Percentiles rank a stretch among this genome's conserved stretches.
These are phyloP conservation scores for Mactromeris polynyma DNA, from an alignment of 2,888 invertebrate species.

Conservation along the genomic window DNA sequence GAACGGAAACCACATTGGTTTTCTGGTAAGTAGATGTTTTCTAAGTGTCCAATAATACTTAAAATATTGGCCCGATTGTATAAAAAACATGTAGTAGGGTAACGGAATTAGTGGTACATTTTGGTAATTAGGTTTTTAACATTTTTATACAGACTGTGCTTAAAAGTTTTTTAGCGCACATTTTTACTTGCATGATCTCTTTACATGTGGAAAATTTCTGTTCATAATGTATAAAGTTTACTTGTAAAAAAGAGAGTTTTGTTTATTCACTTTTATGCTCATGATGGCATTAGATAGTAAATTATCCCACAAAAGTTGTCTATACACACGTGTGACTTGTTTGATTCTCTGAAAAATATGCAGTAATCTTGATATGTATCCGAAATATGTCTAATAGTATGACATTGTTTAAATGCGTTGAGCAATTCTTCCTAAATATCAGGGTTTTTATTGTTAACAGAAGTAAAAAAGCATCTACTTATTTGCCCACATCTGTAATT, in stretches of 20 bases:
- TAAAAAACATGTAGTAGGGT: conserved; percentile 36
- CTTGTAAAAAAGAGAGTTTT: not conserved
- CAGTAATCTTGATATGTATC: too few relatives aligned
- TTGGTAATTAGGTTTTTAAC: conserved; percentile 35
- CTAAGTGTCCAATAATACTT: too few relatives aligned
- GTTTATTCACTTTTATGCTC: not conserved
- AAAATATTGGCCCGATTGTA: not conserved
- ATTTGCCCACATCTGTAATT: too few relatives aligned
- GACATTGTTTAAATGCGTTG: too few relatives aligned
- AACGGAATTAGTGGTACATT: conserved; percentile 18
- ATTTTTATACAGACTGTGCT: conserved; percentile 32
- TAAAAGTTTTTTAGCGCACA: conserved; percentile 31
- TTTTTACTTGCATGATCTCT: conserved; percentile 44
- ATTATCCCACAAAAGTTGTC: not conserved
- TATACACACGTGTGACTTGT: too few relatives aligned
- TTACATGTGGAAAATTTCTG: conserved; percentile 28
- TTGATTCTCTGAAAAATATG: too few relatives aligned
- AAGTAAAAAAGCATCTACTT: too few relatives aligned
- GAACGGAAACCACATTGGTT: too few relatives aligned
- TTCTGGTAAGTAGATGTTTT: too few relatives aligned
- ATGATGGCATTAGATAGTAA: not conserved
- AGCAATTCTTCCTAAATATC: too few relatives aligned
- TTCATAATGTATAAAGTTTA: conserved; percentile 38
- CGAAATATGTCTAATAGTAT: too few relatives aligned
- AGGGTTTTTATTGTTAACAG: too few relatives aligned